Evolutionary conservation across 2,113 vertebrate genomes (phyloP).

Genomic region (Ibidorhyncha struthersii): DNA sequence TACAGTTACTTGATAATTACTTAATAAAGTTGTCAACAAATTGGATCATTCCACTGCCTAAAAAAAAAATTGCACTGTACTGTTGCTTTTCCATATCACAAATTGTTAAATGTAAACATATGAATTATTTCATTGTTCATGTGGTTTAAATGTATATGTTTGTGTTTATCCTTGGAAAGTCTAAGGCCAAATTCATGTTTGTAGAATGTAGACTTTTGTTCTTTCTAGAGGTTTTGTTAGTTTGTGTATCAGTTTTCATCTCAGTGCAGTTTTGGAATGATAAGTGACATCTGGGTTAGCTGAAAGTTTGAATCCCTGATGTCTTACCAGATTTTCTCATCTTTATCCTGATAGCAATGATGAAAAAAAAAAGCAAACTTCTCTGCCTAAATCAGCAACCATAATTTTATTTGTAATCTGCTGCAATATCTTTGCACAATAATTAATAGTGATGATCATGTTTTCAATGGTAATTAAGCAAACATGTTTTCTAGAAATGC

Average conservation of each 20-base stretch:
- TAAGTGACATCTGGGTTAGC: neutral
- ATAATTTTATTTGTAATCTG: neutral
- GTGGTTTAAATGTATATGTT: neutral
- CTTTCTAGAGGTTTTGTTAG: neutral
- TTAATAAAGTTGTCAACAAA: neutral
- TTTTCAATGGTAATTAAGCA: neutral
- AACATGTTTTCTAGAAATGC: neutral
- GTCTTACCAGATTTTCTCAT: neutral
- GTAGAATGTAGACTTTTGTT: neutral
- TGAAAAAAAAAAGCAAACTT: neutral
- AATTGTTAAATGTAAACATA: neutral
- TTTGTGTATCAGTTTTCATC: neutral
- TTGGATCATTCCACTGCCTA: neutral
- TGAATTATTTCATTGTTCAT: neutral
- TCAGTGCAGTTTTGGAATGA: neutral
- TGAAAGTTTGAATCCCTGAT: neutral
- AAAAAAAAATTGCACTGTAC: neutral
- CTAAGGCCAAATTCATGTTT: neutral
- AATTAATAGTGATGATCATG: neutral
- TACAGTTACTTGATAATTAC: neutral
- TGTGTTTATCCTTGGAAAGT: neutral
- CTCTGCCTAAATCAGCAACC: neutral
- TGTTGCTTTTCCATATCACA: neutral
- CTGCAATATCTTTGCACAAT: neutral
- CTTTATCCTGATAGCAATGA: neutral